Evolutionary conservation across 1,140 invertebrate species (phyloP).

Genomic region (Drosophila trapezifrons): DNA sequence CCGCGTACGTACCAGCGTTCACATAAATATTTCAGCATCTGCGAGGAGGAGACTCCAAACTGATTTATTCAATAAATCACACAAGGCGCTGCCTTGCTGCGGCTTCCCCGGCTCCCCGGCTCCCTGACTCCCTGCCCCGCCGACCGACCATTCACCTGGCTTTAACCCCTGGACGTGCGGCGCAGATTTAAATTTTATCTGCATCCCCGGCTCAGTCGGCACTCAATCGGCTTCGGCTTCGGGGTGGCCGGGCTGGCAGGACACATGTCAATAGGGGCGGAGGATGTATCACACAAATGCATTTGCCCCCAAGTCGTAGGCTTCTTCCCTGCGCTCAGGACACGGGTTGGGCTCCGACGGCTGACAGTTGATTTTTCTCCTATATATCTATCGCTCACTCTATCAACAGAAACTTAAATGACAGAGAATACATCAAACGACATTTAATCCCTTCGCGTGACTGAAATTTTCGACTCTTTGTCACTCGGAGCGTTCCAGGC

Average conservation of each 20-base stretch:
- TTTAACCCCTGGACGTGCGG: constrained; percentile 45
- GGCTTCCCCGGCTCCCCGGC: background rate
- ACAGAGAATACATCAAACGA: constrained; percentile 78
- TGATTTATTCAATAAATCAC: constrained; percentile 82
- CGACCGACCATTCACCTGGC: constrained; percentile 36
- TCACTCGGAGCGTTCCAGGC: constrained; percentile 41
- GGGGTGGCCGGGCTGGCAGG: constrained; percentile 27
- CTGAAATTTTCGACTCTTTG: constrained; percentile 80
- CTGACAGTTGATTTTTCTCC: constrained; percentile 36
- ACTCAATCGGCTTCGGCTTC: constrained; percentile 39
- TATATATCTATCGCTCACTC: constrained; percentile 61
- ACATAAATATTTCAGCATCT: constrained; percentile 75
- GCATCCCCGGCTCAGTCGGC: constrained; percentile 28
- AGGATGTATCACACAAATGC: constrained; percentile 65
- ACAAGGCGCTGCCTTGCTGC: constrained; percentile 45
- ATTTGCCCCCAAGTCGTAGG: constrained; percentile 55
- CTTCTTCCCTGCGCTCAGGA: background rate
- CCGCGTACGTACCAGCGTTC: constrained; percentile 22
- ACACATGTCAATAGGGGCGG: constrained; percentile 66
- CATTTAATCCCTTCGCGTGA: constrained; percentile 80
- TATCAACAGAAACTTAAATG: constrained; percentile 77
- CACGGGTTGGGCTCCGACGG: background rate
- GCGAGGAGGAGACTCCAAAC: constrained; percentile 52
- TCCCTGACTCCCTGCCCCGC: background rate
- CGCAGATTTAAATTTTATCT: constrained; percentile 74